Percentiles rank a stretch among this genome's conserved stretches.
Evolutionary conservation across 1,140 invertebrate species (phyloP).

Genomic region (Vanessa atalanta): DNA sequence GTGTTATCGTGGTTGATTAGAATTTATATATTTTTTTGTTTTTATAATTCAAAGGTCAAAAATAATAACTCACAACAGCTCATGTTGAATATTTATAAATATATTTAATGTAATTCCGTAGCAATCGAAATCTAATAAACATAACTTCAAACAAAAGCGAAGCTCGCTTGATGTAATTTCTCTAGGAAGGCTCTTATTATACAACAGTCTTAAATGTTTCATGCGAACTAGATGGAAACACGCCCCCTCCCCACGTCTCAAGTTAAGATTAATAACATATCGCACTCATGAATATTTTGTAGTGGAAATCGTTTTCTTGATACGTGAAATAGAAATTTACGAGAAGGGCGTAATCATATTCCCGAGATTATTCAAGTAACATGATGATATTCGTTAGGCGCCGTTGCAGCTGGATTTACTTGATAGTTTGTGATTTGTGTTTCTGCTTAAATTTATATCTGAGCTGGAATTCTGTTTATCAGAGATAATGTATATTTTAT

Average conservation of each 20-base stretch:
- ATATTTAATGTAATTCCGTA: neutral
- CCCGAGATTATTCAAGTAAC: neutral
- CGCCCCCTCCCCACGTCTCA: neutral
- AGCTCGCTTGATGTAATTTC: neutral
- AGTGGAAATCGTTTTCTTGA: conserved; percentile 8
- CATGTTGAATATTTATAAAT: neutral
- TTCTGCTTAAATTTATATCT: no score
- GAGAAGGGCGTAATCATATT: neutral
- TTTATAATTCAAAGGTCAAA: no score
- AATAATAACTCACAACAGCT: no score
- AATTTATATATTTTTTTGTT: no score
- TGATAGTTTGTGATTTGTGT: no score
- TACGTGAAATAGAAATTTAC: conserved; percentile 1
- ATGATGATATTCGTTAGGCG: neutral
- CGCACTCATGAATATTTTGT: conserved; percentile 2
- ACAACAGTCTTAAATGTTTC: neutral
- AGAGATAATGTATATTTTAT: no score
- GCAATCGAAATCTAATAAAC: neutral
- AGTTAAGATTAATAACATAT: neutral
- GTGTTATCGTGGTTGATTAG: no score
- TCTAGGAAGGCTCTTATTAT: neutral
- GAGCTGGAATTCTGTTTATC: no score
- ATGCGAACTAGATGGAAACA: neutral
- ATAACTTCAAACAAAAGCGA: neutral
- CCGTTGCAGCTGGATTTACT: neutral